A percentile compares a stretch with the other conserved stretches of the same genome.
phyloP scores from a whole-genome alignment of 2,888 invertebrate genomes.

The Andrena camellia region DNA sequence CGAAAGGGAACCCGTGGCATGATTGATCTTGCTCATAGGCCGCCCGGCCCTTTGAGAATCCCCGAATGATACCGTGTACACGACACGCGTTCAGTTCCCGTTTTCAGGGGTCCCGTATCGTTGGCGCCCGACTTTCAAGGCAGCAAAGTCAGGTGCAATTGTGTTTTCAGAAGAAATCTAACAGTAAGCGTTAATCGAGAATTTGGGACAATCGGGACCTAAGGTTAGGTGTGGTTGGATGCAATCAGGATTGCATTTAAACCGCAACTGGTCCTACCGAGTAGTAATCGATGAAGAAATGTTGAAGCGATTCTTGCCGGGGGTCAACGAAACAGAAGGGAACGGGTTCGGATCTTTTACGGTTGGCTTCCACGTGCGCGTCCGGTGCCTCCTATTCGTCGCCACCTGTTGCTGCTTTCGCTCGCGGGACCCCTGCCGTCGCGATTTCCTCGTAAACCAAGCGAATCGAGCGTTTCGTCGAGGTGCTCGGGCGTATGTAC shows the following conservation, averaged over 20 bases:
- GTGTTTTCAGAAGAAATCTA: too few species aligned
- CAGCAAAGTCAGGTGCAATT: too few species aligned
- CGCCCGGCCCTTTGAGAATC: constrained; percentile 16
- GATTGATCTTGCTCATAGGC: constrained; percentile 56
- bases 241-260: neutral
- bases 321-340: constrained; percentile 5
- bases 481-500: neutral
- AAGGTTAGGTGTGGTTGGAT: neutral
- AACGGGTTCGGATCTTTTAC: constrained; percentile 20
- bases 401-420: constrained; percentile 70
- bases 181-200: neutral
- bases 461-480: constrained; percentile 23
- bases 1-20: constrained; percentile 44
- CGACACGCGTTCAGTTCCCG: neutral
- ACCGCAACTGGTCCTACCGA: too few species aligned
- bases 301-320: neutral
- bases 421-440: constrained; percentile 51
- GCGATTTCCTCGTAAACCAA: constrained; percentile 49
- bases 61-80: neutral
- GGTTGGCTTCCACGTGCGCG: constrained; percentile 37
- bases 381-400: constrained; percentile 52
- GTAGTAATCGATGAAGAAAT: too few species aligned
- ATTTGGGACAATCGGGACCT: neutral
- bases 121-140: too few species aligned
- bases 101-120: neutral